Base-by-base conservation (phyloP, 2,797 vertebrate genomes). In the Microctenopoma lineatum region DNA sequence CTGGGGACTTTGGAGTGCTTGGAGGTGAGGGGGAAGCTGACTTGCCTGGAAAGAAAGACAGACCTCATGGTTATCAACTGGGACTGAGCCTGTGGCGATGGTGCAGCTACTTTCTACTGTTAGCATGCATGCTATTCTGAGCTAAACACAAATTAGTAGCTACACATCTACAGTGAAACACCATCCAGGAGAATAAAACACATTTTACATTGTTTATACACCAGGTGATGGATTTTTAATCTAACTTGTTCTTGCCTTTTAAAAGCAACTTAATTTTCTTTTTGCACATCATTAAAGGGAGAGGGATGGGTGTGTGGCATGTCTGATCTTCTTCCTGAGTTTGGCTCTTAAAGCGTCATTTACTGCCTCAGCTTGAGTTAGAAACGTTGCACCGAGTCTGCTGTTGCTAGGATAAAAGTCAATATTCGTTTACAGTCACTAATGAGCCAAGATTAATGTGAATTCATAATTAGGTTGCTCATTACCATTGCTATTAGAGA, bases 11-110 rank as follows among this genome's bases (percentile, higher is more conserved):
- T 73, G 83, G 76, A 81, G 86, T 87, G 91, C 88, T 76, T 91
- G 92, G 69, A 91, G 89, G 84, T 89, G 83, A 90, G 89, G 87
- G 91, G 89, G 82, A 80, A 84, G 83, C 81, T 79, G 81, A 90
- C 83, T 91, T 81, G 77, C 92, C 95, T 96, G 94, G 71, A 95
- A 94, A 87, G 90, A 84, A 90, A 94, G 72, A 95, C 84, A 92
- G 8, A 89, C 51, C 86, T 84, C 76, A 65, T 77, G 73, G 73
- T 92, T 92, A 90, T 80, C 48, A 68, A 54, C 27, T 44, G 46
- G 60, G 54, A 41, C 10, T 36, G 61, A 56, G 52, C 53, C 68
- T 0, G 11, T 34, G 68, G 54, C 3, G 16, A 16, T n/a, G 39
- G 39, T 15, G 39, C 3, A 38, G 42, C 75, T 84, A 79, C 7